phyloP scores from a whole-genome alignment of 2,888 invertebrate species.

The Melanotus villosus region DNA sequence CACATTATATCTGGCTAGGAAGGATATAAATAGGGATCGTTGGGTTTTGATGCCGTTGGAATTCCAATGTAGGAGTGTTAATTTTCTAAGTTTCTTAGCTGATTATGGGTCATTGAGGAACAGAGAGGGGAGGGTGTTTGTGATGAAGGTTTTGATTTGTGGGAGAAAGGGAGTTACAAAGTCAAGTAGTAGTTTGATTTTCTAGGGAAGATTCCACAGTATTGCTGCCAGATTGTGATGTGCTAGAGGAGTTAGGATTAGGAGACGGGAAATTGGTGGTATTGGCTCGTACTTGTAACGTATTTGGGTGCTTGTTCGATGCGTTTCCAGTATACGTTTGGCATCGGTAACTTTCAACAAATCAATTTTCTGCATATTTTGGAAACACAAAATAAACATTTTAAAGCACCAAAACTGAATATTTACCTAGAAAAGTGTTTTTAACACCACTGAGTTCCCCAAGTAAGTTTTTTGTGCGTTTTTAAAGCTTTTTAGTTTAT shows the following conservation, averaged over 20 bases:
- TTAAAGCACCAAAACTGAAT: too few relatives aligned
- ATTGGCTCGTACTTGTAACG: neutral
- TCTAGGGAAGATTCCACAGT: neutral
- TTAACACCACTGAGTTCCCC: too few relatives aligned
- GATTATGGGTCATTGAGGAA: neutral
- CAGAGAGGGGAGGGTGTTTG: neutral
- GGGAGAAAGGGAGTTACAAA: neutral
- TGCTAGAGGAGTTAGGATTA: neutral
- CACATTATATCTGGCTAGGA: neutral
- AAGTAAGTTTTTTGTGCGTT: too few relatives aligned
- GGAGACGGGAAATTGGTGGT: neutral
- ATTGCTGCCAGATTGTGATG: neutral
- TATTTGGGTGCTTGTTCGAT: too few relatives aligned
- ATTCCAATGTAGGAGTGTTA: neutral
- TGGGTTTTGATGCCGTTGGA: neutral
- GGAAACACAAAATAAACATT: too few relatives aligned
- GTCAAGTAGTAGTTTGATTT: neutral
- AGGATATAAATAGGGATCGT: neutral
- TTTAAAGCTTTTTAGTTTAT: too few relatives aligned
- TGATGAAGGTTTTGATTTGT: too few relatives aligned
- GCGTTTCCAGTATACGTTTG: too few relatives aligned
- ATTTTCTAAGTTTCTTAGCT: neutral
- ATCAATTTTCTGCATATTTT: too few relatives aligned
- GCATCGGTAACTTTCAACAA: too few relatives aligned
- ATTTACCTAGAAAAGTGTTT: too few relatives aligned